Evolutionary conservation across 2,888 invertebrate genomes (phyloP).

Genomic region (Cosmorhoe ocellata): DNA sequence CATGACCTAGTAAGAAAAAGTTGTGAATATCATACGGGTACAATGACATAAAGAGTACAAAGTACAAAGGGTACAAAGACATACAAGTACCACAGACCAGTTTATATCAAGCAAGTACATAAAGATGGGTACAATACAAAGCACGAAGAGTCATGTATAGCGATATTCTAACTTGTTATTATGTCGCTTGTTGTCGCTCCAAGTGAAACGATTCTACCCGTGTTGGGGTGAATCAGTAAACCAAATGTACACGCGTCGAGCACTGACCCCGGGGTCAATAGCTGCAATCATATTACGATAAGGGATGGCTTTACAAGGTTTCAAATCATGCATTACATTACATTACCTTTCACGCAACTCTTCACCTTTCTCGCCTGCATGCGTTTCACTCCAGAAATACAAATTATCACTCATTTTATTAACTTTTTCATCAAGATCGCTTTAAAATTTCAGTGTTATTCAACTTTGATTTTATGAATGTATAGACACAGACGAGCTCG

Average conservation of each 20-base stretch:
- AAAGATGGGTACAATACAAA: too few relatives aligned
- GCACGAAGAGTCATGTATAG: too few relatives aligned
- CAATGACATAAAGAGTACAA: too few relatives aligned
- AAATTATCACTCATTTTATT: constrained; percentile 23
- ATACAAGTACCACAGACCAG: too few relatives aligned
- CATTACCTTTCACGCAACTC: constrained; percentile 30
- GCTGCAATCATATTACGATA: background rate
- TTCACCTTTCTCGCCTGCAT: constrained; percentile 35
- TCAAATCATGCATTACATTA: background rate
- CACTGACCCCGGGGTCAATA: constrained; percentile 5
- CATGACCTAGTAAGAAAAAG: too few relatives aligned
- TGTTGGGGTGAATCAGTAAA: background rate
- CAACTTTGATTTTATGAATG: constrained; percentile 1
- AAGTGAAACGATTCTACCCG: background rate
- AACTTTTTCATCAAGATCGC: background rate
- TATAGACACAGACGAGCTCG: constrained; percentile 4
- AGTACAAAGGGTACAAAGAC: too few relatives aligned
- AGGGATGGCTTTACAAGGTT: background rate
- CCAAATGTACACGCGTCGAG: background rate
- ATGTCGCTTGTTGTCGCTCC: too few relatives aligned
- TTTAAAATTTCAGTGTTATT: background rate
- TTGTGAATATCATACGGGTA: too few relatives aligned
- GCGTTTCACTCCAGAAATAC: constrained; percentile 29
- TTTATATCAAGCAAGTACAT: too few relatives aligned
- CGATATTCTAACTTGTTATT: too few relatives aligned